Conservation (phyloP, 2,113 vertebrate species). For the Pachyramphus minor region DNA sequence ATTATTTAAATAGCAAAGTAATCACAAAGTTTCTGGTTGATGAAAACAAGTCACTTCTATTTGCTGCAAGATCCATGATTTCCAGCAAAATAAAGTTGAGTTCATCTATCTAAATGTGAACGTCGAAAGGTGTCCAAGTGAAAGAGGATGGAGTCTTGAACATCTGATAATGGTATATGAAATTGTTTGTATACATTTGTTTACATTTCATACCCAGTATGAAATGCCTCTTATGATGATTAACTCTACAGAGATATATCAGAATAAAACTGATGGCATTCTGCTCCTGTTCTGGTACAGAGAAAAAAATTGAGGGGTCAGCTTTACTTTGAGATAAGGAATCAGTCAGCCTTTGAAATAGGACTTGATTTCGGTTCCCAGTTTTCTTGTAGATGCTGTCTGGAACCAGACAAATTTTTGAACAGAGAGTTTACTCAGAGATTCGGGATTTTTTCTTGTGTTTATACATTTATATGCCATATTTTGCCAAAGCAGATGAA, state of each 20-base stretch:
- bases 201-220: not conserved
- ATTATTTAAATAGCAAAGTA: not conserved
- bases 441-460: not conserved
- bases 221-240: not conserved
- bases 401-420: not conserved
- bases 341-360: not conserved
- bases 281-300: not conserved
- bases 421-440: not conserved
- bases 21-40: not conserved
- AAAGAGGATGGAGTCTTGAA: not conserved
- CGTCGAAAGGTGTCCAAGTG: not conserved
- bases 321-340: not conserved
- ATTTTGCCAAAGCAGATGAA: not conserved
- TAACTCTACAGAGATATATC: not conserved
- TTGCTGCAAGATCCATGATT: rapidly evolving
- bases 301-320: not conserved
- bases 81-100: not conserved
- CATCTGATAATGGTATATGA: not conserved
- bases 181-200: not conserved
- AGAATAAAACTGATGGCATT: not conserved
- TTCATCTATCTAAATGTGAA: not conserved
- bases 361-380: not conserved
- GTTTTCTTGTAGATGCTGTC: not conserved
- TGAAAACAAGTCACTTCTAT: not conserved
- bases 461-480: not conserved